Evolutionary conservation across 35 echinoderm and acorn worm genomes (phyloP).

Genomic region (Anneissia japonica): DNA sequence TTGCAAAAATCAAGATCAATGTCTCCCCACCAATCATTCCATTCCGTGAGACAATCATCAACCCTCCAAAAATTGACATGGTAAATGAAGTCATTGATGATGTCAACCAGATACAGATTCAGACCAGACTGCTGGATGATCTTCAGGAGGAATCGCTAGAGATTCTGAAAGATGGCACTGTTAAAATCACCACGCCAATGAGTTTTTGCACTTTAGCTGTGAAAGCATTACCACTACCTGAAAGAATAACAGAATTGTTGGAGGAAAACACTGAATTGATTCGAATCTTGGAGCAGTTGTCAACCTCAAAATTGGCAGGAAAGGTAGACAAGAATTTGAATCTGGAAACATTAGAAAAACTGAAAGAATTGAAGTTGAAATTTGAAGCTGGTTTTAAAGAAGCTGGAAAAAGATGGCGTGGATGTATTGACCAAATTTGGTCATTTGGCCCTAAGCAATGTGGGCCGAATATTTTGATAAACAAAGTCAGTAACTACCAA

Average conservation of each 20-base stretch:
- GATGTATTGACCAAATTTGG: constrained; percentile 60
- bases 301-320: constrained; percentile 37
- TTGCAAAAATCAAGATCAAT: constrained; percentile 89
- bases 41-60: constrained; percentile 93
- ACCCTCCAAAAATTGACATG: constrained; percentile 87
- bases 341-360: constrained; percentile 14
- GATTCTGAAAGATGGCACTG: constrained; percentile 60
- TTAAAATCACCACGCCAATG: constrained; percentile 69
- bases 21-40: constrained; percentile 91
- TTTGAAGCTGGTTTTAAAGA: constrained; percentile 58
- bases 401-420: constrained; percentile 88
- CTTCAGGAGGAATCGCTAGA: constrained; percentile 49
- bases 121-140: constrained; percentile 28
- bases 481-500: constrained; percentile 63
- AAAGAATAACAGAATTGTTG: constrained; percentile 52
- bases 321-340: constrained; percentile 44
- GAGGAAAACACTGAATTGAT: constrained; percentile 75
- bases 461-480: constrained; percentile 87
- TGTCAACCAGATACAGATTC: constrained; percentile 69
- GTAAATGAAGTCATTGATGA: constrained; percentile 95
- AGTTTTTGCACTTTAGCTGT: constrained; percentile 51
- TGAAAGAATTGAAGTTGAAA: constrained; percentile 48
- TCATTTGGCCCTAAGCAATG: constrained; percentile 78
- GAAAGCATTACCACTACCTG: constrained; percentile 66
- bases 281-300: constrained; percentile 51